A percentile compares a stretch with the other conserved stretches of the same genome.
These are phyloP conservation scores for Limnephilus rhombicus DNA, from an alignment of 2,888 invertebrate species.

Conservation along the genomic window DNA sequence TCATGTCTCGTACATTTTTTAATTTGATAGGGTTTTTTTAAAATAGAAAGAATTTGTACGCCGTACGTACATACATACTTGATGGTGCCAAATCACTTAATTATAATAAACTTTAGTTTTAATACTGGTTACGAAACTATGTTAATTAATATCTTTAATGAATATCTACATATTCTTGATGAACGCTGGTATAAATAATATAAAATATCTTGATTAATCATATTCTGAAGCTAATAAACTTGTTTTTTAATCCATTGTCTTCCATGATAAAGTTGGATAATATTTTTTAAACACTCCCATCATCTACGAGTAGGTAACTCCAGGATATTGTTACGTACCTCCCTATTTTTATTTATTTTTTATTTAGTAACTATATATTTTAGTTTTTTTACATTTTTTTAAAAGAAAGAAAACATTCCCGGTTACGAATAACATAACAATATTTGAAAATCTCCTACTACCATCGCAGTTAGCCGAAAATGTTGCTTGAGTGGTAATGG, in stretches of 20 bases:
- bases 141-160: not conserved
- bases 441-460: too few relatives aligned
- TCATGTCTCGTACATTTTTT: not conserved
- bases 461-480: too few relatives aligned
- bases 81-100: not conserved
- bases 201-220: not conserved
- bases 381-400: too few relatives aligned
- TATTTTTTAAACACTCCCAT: not conserved
- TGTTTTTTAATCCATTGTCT: not conserved
- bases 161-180: not conserved
- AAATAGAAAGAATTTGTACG: not conserved
- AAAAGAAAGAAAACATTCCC: too few relatives aligned
- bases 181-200: not conserved
- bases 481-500: too few relatives aligned
- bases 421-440: too few relatives aligned
- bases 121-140: not conserved
- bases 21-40: not conserved
- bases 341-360: not conserved
- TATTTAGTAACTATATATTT: too few relatives aligned
- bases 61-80: not conserved
- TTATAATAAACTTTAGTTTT: not conserved
- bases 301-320: not conserved
- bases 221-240: not conserved
- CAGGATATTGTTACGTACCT: not conserved
- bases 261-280: not conserved